Conservation (phyloP, 2,888 invertebrate species). For the Coleophora flavipennella region DNA sequence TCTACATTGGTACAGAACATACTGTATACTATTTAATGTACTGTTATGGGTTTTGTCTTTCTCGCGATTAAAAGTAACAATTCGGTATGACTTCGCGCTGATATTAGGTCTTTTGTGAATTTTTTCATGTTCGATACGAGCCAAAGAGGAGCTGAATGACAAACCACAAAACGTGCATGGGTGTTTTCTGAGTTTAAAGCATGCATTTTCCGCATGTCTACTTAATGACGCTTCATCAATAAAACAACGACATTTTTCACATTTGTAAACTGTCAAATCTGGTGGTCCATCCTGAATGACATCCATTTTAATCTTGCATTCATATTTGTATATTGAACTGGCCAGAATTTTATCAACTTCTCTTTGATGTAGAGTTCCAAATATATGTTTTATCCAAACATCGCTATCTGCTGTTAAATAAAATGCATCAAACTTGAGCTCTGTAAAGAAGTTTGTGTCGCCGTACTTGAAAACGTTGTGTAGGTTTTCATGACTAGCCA, state of each 20-base stretch:
- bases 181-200: constrained; percentile 26
- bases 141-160: constrained; percentile 27
- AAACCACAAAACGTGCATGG: constrained; percentile 38
- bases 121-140: constrained; percentile 31
- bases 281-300: constrained; percentile 33
- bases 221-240: constrained; percentile 30
- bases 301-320: constrained; percentile 43
- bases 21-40: constrained; percentile 23
- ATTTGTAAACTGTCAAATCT: constrained; percentile 36
- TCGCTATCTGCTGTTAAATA: constrained; percentile 34
- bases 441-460: constrained; percentile 14
- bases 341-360: constrained; percentile 24
- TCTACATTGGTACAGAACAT: constrained; percentile 45
- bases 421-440: constrained; percentile 36
- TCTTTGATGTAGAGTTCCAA: constrained; percentile 24
- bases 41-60: constrained; percentile 29
- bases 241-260: constrained; percentile 36
- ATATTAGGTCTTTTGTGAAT: constrained; percentile 25
- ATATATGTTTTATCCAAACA: constrained; percentile 42
- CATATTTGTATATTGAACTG: constrained; percentile 40
- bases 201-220: constrained; percentile 29
- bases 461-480: constrained; percentile 16
- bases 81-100: constrained; percentile 28
- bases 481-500: constrained; percentile 22
- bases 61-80: constrained; percentile 37